Percentiles rank a stretch among this genome's conserved stretches.
These are phyloP conservation scores for Myotis daubentonii DNA, from an alignment of 2,797 vertebrate genomes.

Conservation along the genomic window DNA sequence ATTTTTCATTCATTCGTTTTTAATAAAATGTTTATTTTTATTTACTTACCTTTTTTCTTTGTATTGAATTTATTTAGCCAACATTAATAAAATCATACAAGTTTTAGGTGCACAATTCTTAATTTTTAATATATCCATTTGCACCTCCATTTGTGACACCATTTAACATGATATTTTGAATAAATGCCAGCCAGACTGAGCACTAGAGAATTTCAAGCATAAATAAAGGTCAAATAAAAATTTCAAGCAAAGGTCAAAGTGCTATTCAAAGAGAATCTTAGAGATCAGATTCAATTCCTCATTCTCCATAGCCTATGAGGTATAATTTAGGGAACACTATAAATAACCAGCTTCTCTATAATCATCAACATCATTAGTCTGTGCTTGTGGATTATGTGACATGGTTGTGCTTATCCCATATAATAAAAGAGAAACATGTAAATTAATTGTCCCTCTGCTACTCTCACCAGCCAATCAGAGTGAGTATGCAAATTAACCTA, in stretches of 20 bases:
- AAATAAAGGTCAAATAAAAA: not conserved
- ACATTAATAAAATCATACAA: not conserved
- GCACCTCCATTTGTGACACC: not conserved
- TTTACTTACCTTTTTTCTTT: not conserved
- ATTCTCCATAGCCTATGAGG: not conserved
- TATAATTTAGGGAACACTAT: not conserved
- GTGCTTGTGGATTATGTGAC: not conserved
- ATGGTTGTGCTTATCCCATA: no score
- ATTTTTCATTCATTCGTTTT: slow-evolving; percentile 37
- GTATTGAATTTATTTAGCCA: not conserved
- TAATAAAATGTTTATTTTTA: not conserved
- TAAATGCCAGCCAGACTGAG: slow-evolving; percentile 32
- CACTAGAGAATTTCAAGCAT: slow-evolving; percentile 39
- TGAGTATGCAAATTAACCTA: no score
- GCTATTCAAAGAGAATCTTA: slow-evolving; percentile 36
- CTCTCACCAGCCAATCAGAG: no score
- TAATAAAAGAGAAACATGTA: no score
- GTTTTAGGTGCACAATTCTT: not conserved
- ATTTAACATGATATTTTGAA: slow-evolving; percentile 43
- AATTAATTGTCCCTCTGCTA: no score
- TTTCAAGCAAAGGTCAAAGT: slow-evolving; percentile 38
- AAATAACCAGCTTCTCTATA: slow-evolving; percentile 44
- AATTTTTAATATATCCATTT: slow-evolving; percentile 48
- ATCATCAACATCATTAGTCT: slow-evolving; percentile 21
- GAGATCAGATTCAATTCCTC: slow-evolving; percentile 33